These are phyloP conservation scores for Steromphala cineraria DNA, from an alignment of 2,888 invertebrate genomes.

Conservation along the genomic window DNA sequence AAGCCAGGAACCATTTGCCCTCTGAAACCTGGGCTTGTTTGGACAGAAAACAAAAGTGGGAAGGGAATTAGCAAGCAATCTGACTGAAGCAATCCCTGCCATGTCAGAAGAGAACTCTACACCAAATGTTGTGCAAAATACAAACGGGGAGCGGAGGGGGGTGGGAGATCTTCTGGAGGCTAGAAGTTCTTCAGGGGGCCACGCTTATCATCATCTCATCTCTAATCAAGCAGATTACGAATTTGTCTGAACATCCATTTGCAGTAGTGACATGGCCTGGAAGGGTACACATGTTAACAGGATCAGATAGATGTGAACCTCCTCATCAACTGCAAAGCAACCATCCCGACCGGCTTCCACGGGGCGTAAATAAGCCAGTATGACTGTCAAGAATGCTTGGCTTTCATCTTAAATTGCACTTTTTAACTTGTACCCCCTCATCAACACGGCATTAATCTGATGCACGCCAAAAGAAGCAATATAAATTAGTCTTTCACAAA, in stretches of 20 bases:
- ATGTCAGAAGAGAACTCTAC: not conserved
- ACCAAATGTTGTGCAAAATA: constrained; percentile 20
- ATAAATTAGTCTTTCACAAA: constrained; percentile 17
- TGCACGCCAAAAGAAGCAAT: constrained; percentile 3
- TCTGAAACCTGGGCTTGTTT: constrained; percentile 7
- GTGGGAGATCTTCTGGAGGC: not conserved
- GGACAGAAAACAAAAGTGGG: constrained; percentile 5
- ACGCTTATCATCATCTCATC: constrained; percentile 1
- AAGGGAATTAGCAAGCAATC: constrained; percentile 8
- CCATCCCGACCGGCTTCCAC: not conserved
- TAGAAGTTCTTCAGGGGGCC: not conserved
- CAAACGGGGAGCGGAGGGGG: not conserved
- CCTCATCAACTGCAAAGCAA: constrained; percentile 4
- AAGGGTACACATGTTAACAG: not conserved
- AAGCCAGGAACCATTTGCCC: constrained; percentile 15
- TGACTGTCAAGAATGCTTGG: constrained; percentile 7
- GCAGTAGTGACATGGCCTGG: not conserved
- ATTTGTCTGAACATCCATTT: not conserved
- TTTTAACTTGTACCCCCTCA: constrained; percentile 14
- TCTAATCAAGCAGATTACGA: not conserved
- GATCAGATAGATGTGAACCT: constrained; percentile 2
- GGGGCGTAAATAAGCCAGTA: constrained; percentile 11
- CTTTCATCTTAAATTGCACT: constrained; percentile 18
- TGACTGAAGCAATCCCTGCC: constrained; percentile 8
- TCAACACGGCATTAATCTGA: constrained; percentile 6